Conservation (phyloP, 2,113 vertebrate species). For the Zapus hudsonius region DNA sequence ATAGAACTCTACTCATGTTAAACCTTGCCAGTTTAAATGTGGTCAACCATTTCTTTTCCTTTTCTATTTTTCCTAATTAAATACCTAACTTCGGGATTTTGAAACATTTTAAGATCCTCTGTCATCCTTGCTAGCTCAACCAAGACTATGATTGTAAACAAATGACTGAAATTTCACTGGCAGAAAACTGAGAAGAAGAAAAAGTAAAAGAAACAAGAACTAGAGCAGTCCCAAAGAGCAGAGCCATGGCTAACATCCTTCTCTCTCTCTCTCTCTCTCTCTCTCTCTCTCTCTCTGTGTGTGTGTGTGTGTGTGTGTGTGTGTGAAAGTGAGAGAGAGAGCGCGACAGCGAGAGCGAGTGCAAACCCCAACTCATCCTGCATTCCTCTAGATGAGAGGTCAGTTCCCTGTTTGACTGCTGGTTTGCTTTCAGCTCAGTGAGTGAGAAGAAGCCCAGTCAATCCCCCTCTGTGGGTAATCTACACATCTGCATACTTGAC, state of each 20-base stretch:
- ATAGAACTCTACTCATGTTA: background rate
- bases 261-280: too few species aligned
- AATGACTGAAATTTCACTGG: constrained; percentile 32
- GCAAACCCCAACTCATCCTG: constrained; percentile 28
- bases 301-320: too few species aligned
- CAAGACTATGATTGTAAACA: background rate
- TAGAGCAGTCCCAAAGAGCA: background rate
- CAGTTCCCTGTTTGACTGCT: constrained; percentile 34
- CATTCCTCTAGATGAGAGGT: constrained; percentile 14
- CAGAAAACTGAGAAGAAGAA: constrained; percentile 19
- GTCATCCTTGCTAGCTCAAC: background rate
- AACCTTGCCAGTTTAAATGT: background rate
- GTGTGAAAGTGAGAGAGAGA: too few species aligned
- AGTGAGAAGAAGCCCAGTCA: constrained; percentile 57
- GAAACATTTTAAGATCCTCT: constrained; percentile 7
- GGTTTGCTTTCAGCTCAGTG: constrained; percentile 54
- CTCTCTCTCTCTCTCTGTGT: too few species aligned
- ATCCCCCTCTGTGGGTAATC: constrained; percentile 53
- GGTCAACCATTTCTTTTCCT: background rate
- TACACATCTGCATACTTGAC: background rate
- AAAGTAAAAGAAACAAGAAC: constrained; percentile 39
- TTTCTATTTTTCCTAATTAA: background rate
- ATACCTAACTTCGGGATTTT: constrained; percentile 19
- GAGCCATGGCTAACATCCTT: background rate
- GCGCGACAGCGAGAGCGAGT: too few species aligned